Evolutionary conservation across 2,797 vertebrate species (phyloP).

Genomic region (Enteromius treurensis): DNA sequence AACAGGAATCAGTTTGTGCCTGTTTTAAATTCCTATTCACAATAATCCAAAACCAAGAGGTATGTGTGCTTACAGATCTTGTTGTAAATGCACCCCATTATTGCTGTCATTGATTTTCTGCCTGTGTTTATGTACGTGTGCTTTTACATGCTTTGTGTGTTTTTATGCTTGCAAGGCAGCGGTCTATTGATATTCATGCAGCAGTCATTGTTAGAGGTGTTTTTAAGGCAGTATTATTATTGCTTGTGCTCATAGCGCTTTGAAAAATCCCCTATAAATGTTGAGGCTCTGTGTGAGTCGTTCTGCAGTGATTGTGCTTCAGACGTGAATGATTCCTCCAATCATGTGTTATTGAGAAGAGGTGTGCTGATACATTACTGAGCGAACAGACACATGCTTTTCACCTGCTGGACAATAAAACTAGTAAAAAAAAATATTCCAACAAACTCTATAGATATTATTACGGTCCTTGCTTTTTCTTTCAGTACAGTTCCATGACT

Average conservation of each 20-base stretch:
- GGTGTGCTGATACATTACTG: background rate
- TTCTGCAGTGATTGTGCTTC: background rate
- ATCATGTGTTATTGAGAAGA: background rate
- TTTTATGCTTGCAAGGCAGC: conserved; percentile 4
- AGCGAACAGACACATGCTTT: background rate
- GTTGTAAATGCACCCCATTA: conserved; percentile 17
- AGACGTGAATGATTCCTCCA: background rate
- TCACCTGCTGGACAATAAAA: background rate
- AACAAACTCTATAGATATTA: background rate
- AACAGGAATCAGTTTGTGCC: background rate
- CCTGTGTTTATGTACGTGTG: background rate
- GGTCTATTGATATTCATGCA: conserved; percentile 5
- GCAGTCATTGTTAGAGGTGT: background rate
- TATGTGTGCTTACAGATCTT: conserved; percentile 1
- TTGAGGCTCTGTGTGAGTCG: background rate
- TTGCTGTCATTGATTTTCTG: conserved; percentile 34
- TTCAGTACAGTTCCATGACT: background rate
- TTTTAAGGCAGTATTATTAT: background rate
- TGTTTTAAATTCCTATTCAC: conserved; percentile 15
- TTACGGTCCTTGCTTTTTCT: background rate
- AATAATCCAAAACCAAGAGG: conserved; percentile 10
- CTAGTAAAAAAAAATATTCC: background rate
- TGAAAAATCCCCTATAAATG: background rate
- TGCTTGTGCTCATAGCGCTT: background rate
- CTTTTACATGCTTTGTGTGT: conserved; percentile 10